Conservation (phyloP, 2,797 vertebrate genomes). For the Myotis myotis region DNA sequence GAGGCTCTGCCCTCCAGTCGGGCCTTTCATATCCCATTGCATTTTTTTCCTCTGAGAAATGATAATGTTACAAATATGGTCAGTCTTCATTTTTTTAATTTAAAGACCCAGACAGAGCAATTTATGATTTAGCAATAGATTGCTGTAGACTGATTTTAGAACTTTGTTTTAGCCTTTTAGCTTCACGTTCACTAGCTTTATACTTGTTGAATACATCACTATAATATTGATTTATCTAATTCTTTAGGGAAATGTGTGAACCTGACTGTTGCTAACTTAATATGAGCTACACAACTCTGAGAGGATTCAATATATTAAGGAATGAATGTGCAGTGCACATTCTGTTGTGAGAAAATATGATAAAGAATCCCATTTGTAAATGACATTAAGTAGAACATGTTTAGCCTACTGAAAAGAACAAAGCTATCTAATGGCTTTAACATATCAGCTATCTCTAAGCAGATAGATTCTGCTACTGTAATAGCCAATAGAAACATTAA, state of each 20-base stretch:
- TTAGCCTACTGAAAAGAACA: neutral
- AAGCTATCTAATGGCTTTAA: neutral
- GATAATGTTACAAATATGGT: neutral
- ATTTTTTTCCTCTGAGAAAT: constrained; percentile 39
- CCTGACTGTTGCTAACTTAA: neutral
- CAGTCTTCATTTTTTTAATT: neutral
- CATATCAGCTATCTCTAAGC: neutral
- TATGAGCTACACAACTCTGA: neutral
- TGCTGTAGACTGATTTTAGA: neutral
- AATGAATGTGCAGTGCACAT: neutral
- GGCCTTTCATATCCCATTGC: neutral
- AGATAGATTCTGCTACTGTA: neutral
- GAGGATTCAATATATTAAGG: neutral
- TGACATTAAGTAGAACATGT: neutral
- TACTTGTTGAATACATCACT: neutral
- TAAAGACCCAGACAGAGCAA: neutral
- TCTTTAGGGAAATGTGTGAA: neutral
- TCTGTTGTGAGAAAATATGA: neutral
- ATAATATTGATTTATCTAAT: neutral
- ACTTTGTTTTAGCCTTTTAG: neutral
- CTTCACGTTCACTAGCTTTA: neutral
- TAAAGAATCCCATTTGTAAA: neutral
- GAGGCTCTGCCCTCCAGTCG: neutral
- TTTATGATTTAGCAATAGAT: neutral
- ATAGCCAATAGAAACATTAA: neutral